Conservation (phyloP, 2,113 vertebrate genomes). For the Pandion haliaetus region DNA sequence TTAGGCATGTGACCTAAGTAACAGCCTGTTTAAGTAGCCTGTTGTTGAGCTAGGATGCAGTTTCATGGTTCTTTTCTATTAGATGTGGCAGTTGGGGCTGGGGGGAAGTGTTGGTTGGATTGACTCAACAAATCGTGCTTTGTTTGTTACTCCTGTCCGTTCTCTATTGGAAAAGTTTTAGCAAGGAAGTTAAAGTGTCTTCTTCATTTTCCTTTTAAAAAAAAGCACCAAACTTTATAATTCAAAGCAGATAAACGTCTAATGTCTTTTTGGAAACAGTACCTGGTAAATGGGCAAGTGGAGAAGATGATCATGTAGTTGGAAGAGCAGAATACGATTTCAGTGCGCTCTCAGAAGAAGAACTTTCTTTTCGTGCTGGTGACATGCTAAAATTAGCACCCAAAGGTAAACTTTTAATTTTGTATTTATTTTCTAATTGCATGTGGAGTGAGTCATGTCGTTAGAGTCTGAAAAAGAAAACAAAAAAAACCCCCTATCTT, state of each 20-base stretch:
- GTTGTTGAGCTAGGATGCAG: neutral
- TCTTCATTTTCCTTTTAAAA: neutral
- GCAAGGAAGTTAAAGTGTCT: neutral
- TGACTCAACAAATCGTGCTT: neutral
- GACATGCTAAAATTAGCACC: slow-evolving; percentile 94
- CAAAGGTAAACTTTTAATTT: slow-evolving; percentile 80
- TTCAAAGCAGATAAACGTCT: neutral
- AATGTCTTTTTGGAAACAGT: slow-evolving; percentile 34
- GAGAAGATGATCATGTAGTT: slow-evolving; percentile 94
- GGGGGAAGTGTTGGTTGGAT: neutral
- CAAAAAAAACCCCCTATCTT: accelerated
- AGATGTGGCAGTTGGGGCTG: neutral
- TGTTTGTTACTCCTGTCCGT: neutral
- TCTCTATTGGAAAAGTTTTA: neutral
- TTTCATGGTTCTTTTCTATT: neutral
- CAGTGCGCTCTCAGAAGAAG: slow-evolving; percentile 88
- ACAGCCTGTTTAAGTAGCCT: neutral
- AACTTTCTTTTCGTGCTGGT: slow-evolving; percentile 90
- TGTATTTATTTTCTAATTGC: neutral
- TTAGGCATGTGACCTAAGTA: neutral
- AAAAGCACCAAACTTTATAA: neutral
- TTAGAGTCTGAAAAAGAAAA: neutral
- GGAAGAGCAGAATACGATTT: slow-evolving; percentile 96
- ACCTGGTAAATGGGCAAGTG: slow-evolving; percentile 86
- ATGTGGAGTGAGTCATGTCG: neutral